Percentiles rank a stretch among this genome's conserved stretches.
Evolutionary conservation across 53 echinoderm and acorn worm genomes (phyloP).

Genomic region (Pentamera pediparva): DNA sequence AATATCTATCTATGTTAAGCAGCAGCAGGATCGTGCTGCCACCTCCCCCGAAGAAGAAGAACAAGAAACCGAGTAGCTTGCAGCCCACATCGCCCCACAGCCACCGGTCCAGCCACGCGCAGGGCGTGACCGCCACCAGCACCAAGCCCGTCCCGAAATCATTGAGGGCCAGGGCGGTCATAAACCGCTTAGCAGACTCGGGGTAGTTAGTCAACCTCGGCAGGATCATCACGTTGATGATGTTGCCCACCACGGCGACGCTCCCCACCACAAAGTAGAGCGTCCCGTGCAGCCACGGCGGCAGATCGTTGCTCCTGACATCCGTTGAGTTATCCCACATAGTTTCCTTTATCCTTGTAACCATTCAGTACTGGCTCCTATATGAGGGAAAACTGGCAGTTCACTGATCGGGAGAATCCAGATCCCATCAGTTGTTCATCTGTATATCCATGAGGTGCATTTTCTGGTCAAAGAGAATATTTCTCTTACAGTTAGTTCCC

Average conservation of each 20-base stretch:
- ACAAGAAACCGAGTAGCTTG: slow-evolving; percentile 9
- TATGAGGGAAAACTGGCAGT: too few relatives aligned
- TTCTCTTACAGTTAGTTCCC: too few relatives aligned
- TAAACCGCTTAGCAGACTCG: slow-evolving; percentile 9
- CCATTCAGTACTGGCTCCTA: too few relatives aligned
- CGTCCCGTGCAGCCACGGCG: slow-evolving; percentile 5
- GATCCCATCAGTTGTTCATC: too few relatives aligned
- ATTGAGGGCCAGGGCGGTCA: slow-evolving; percentile 1
- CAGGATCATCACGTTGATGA: background rate
- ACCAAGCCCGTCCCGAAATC: slow-evolving; percentile 2
- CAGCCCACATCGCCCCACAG: slow-evolving; percentile 8
- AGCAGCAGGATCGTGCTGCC: slow-evolving; percentile 4
- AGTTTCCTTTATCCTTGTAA: too few relatives aligned
- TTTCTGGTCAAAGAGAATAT: too few relatives aligned
- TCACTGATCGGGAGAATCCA: too few relatives aligned
- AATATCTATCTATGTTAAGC: slow-evolving; percentile 14
- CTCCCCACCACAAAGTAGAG: background rate
- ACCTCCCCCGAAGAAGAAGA: slow-evolving; percentile 18
- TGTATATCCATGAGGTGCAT: too few relatives aligned
- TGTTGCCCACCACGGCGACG: slow-evolving; percentile 8
- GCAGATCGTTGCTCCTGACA: background rate
- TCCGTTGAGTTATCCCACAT: background rate
- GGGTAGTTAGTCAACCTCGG: slow-evolving; percentile 9
- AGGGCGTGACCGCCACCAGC: background rate
- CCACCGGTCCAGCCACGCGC: slow-evolving; percentile 6